Conservation (phyloP, 2,888 invertebrate species). For the Protonemura montana region DNA sequence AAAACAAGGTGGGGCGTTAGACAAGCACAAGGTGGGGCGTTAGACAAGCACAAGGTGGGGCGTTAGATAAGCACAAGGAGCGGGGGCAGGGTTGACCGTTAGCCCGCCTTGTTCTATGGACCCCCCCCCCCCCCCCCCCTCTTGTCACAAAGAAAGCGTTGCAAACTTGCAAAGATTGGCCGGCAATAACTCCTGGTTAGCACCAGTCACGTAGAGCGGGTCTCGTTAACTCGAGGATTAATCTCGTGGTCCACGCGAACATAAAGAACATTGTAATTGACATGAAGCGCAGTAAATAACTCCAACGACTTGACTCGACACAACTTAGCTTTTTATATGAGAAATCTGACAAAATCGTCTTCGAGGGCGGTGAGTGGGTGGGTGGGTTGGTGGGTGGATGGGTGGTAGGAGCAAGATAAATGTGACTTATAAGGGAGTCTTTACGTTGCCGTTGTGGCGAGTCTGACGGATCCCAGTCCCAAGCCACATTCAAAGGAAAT, state of each 20-base stretch:
- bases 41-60: too few relatives aligned
- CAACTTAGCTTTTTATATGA: not conserved
- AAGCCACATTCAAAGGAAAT: too few relatives aligned
- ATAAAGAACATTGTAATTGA: conserved; percentile 29
- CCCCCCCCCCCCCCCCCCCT: too few relatives aligned
- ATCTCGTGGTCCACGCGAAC: not conserved
- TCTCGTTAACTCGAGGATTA: not conserved
- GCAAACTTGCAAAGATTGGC: too few relatives aligned
- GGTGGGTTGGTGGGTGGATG: not conserved
- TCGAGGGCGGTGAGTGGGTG: not conserved
- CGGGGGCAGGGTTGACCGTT: too few relatives aligned
- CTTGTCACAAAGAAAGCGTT: too few relatives aligned
- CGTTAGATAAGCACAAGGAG: too few relatives aligned
- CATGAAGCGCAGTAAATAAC: conserved; percentile 15
- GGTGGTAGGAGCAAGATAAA: not conserved
- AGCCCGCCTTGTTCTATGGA: too few relatives aligned
- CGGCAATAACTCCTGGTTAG: not conserved
- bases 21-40: too few relatives aligned
- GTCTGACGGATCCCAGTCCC: not conserved
- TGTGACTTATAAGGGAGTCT: not conserved
- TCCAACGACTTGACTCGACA: not conserved
- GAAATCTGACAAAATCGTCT: not conserved
- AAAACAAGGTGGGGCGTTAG: too few relatives aligned
- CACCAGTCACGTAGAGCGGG: not conserved
- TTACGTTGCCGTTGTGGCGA: not conserved